Conservation (phyloP, 2,888 invertebrate species). For the Sipha maydis region DNA sequence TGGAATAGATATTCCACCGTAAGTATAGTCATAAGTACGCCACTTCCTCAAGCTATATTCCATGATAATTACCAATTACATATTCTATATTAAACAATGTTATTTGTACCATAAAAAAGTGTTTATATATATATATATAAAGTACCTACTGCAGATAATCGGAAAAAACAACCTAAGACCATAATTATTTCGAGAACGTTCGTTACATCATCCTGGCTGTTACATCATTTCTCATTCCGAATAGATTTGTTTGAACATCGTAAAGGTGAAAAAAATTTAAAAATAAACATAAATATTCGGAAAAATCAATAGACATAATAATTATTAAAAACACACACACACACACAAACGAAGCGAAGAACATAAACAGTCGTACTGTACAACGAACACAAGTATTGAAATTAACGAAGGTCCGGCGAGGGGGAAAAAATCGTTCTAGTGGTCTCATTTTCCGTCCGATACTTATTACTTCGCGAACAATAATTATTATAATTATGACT, state of each 20-base stretch:
- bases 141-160: neutral
- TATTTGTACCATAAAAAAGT: too few species aligned
- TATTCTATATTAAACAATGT: too few species aligned
- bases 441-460: neutral
- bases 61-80: too few species aligned
- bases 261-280: neutral
- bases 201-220: neutral
- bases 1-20: too few species aligned
- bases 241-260: neutral
- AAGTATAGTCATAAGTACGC: too few species aligned
- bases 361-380: neutral
- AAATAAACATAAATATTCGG: too few species aligned
- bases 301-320: neutral
- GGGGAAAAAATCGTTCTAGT: neutral
- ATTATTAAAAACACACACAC: neutral
- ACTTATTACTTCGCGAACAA: neutral
- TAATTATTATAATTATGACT: neutral
- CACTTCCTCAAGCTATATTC: too few species aligned
- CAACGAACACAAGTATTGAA: neutral
- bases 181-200: neutral
- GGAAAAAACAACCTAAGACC: neutral
- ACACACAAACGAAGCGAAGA: neutral
- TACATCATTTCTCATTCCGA: too few species aligned
- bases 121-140: too few species aligned
- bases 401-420: neutral